These are phyloP conservation scores for Etia nguti DNA, from an alignment of 2,113 vertebrate genomes.

Conservation along the genomic window DNA sequence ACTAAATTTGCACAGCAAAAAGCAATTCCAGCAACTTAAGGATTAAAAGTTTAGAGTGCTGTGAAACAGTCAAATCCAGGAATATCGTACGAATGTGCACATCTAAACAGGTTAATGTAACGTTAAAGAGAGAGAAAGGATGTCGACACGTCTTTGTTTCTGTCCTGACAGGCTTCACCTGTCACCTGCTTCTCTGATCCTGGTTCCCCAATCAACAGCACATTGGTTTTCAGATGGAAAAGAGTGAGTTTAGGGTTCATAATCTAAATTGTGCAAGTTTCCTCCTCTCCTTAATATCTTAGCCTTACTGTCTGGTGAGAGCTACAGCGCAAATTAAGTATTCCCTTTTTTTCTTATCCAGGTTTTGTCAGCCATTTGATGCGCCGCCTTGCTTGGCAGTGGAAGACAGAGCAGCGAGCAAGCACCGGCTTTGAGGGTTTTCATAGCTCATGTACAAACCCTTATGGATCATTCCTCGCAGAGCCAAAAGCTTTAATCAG, in stretches of 20 bases:
- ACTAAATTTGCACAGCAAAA: not conserved
- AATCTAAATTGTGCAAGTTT: constrained; percentile 11
- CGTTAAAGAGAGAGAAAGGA: accelerated
- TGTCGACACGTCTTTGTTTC: not conserved
- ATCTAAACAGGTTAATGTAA: not conserved
- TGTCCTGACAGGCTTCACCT: not conserved
- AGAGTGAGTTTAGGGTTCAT: constrained; percentile 1
- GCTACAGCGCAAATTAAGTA: constrained; percentile 39
- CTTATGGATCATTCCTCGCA: constrained; percentile 24
- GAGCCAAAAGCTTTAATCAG: constrained; percentile 46
- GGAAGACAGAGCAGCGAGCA: constrained; percentile 47
- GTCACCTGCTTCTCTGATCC: not conserved
- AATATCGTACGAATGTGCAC: not conserved
- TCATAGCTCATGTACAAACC: constrained; percentile 29
- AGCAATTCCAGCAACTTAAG: not conserved
- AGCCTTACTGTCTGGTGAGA: constrained; percentile 7
- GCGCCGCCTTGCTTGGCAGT: constrained; percentile 8
- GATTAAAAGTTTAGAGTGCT: not conserved
- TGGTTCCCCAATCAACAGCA: not conserved
- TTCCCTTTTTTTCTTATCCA: constrained; percentile 42
- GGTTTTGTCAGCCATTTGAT: constrained; percentile 50
- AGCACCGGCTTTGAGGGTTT: constrained; percentile 31
- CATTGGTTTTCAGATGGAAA: not conserved
- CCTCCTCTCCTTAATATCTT: constrained; percentile 1
- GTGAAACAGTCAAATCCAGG: not conserved